A percentile compares a stretch with the other conserved stretches of the same genome.
Evolutionary conservation across 2,113 vertebrate genomes (phyloP).

Genomic region (Perccottus glenii): DNA sequence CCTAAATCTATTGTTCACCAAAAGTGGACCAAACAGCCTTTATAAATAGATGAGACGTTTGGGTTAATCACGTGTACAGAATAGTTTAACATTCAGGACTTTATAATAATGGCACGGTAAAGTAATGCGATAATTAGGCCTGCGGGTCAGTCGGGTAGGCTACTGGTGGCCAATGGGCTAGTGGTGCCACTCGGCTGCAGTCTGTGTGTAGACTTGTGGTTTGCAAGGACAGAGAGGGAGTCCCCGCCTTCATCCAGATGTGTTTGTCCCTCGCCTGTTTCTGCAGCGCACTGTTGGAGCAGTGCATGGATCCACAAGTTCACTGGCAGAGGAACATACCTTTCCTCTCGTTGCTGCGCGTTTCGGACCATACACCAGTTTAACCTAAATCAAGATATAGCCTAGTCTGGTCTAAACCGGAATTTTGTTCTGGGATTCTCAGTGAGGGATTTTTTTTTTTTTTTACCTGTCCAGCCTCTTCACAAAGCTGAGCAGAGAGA

Average conservation of each 20-base stretch:
- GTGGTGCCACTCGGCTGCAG: slow-evolving; percentile 45
- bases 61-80: too few species aligned
- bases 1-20: too few species aligned
- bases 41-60: too few species aligned
- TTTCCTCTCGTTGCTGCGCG: not conserved
- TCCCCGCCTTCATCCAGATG: slow-evolving; percentile 74
- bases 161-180: too few species aligned
- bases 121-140: not conserved
- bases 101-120: not conserved
- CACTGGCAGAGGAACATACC: slow-evolving; percentile 21
- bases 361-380: not conserved
- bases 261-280: slow-evolving; percentile 42
- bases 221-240: slow-evolving; percentile 31
- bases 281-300: slow-evolving; percentile 44
- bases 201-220: slow-evolving; percentile 54
- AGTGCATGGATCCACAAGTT: slow-evolving; percentile 54
- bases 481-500: slow-evolving; percentile 48
- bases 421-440: slow-evolving; percentile 27
- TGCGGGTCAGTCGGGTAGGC: not conserved
- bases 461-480: slow-evolving; percentile 44
- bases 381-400: slow-evolving; percentile 12
- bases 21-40: too few species aligned
- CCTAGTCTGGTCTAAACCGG: slow-evolving; percentile 17
- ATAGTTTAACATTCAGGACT: not conserved
- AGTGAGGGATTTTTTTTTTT: not conserved